Evolutionary conservation across 2,888 invertebrate genomes (phyloP).

Genomic region (Drosophila limbata): DNA sequence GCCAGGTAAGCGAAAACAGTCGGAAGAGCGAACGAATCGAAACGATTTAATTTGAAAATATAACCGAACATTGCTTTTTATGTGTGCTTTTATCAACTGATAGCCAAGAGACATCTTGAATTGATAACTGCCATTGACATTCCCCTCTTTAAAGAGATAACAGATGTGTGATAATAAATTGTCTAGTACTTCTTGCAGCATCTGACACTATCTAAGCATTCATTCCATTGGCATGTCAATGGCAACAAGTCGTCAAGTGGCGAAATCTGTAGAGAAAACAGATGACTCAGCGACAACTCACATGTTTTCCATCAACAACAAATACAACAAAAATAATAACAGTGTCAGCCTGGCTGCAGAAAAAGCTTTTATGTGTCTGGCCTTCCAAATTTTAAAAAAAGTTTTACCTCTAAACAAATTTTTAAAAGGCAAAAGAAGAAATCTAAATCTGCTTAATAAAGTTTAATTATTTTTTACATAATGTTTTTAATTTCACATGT

Average conservation of each 20-base stretch:
- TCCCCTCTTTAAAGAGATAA: slow-evolving; percentile 36
- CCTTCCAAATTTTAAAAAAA: neutral
- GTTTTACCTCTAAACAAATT: too few relatives aligned
- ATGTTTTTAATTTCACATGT: too few relatives aligned
- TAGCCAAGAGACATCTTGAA: slow-evolving; percentile 17
- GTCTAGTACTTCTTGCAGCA: slow-evolving; percentile 28
- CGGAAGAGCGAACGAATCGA: slow-evolving; percentile 6
- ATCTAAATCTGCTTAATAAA: too few relatives aligned
- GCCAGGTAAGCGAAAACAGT: slow-evolving; percentile 17
- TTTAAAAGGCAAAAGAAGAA: too few relatives aligned
- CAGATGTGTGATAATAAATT: slow-evolving; percentile 31
- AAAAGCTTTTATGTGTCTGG: neutral
- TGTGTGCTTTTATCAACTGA: slow-evolving; percentile 47
- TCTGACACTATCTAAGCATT: slow-evolving; percentile 17
- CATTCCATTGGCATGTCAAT: slow-evolving; percentile 24
- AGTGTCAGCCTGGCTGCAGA: neutral
- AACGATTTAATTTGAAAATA: slow-evolving; percentile 53
- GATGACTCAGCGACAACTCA: slow-evolving; percentile 35
- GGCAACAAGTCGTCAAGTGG: slow-evolving; percentile 40
- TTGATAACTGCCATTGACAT: slow-evolving; percentile 66
- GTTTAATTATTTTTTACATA: too few relatives aligned
- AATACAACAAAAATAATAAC: neutral
- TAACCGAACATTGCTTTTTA: slow-evolving; percentile 39
- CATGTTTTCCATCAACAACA: neutral
- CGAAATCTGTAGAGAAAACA: slow-evolving; percentile 19